Evolutionary conservation across 2,888 invertebrate genomes (phyloP).

Genomic region (Eristalis intricaria): DNA sequence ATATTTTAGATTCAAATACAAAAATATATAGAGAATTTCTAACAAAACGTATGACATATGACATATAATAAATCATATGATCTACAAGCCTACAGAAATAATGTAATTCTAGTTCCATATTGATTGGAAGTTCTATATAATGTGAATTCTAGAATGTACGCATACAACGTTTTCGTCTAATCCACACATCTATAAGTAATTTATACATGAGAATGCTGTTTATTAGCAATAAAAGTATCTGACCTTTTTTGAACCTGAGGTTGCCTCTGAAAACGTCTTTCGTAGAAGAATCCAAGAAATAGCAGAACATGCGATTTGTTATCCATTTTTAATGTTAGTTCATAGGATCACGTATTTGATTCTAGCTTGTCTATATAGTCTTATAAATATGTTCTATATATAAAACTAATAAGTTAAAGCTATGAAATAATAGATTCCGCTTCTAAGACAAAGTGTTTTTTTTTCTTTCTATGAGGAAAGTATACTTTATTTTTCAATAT

Average conservation of each 20-base stretch:
- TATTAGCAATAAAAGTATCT: constrained; percentile 45
- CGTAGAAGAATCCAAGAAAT: constrained; percentile 20
- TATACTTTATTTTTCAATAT: constrained; percentile 50
- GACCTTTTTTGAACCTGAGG: constrained; percentile 49
- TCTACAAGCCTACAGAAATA: too few species aligned
- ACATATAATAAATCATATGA: too few species aligned
- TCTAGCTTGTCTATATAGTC: constrained; percentile 9
- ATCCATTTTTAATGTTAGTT: background rate
- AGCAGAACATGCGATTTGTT: background rate
- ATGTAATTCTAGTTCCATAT: background rate
- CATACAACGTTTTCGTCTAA: background rate
- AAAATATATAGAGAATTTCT: too few species aligned
- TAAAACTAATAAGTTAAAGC: constrained; percentile 16
- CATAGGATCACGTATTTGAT: constrained; percentile 11
- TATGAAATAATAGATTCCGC: background rate
- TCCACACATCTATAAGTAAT: background rate
- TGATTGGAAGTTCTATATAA: background rate
- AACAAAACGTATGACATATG: too few species aligned
- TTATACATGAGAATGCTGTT: background rate
- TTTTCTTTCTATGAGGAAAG: constrained; percentile 40
- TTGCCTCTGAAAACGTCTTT: constrained; percentile 40
- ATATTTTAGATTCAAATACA: too few species aligned
- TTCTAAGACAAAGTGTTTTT: background rate
- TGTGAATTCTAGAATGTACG: background rate
- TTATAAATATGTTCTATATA: constrained; percentile 14